Conservation (phyloP, 2,113 vertebrate genomes). For the Zapornia atra region DNA sequence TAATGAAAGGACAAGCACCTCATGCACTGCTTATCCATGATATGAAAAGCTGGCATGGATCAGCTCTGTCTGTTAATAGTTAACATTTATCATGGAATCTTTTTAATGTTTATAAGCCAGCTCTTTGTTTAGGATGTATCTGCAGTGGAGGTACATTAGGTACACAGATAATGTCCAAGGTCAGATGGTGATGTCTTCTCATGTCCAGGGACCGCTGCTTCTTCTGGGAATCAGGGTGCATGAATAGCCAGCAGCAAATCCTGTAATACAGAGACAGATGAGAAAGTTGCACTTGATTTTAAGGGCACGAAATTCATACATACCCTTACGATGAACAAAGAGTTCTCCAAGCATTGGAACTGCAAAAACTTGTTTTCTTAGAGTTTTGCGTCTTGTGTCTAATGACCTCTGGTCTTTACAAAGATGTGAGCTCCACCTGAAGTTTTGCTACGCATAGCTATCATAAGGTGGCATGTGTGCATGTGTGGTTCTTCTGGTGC, state of each 20-base stretch:
- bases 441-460: not conserved
- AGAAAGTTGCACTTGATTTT: not conserved
- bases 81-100: not conserved
- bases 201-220: not conserved
- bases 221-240: not conserved
- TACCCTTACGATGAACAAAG: not conserved
- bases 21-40: not conserved
- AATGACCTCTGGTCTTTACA: not conserved
- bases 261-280: not conserved
- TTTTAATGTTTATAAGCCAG: conserved; percentile 3
- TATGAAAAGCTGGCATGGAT: not conserved
- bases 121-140: not conserved
- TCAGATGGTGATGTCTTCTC: not conserved
- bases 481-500: not conserved
- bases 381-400: not conserved
- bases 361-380: not conserved
- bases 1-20: not conserved
- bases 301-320: not conserved
- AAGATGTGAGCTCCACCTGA: not conserved
- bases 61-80: not conserved
- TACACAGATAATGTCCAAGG: not conserved
- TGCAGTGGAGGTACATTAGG: not conserved
- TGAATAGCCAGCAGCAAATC: not conserved
- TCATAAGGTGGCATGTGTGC: not conserved
- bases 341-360: not conserved